Conservation (phyloP, 2,888 invertebrate genomes). For the Drosophila greeni region DNA sequence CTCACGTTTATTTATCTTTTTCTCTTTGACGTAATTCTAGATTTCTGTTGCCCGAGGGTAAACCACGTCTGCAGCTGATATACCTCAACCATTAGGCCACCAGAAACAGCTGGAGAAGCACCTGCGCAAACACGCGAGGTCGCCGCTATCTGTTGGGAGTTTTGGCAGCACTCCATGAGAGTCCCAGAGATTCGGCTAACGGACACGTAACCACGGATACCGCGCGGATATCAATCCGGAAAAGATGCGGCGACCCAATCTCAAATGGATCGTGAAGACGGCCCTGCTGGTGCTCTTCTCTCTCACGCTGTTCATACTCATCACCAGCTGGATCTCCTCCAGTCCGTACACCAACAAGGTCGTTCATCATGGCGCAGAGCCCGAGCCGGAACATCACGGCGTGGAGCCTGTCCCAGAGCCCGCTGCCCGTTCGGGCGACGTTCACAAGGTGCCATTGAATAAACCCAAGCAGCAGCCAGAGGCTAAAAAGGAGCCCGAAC, state of each 20-base stretch:
- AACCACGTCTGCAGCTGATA: constrained; percentile 20
- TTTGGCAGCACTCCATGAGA: constrained; percentile 1
- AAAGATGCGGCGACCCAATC: constrained; percentile 75
- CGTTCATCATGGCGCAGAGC: constrained; percentile 50
- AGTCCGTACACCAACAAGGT: constrained; percentile 71
- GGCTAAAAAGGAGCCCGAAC: too few relatives aligned
- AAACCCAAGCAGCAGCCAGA: neutral
- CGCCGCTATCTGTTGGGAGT: neutral
- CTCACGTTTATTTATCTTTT: constrained; percentile 16
- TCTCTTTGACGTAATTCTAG: constrained; percentile 7
- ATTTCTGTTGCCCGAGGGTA: constrained; percentile 2
- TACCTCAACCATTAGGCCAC: constrained; percentile 2
- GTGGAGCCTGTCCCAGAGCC: constrained; percentile 37
- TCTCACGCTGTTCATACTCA: constrained; percentile 68
- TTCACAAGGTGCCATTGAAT: neutral
- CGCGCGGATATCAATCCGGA: neutral
- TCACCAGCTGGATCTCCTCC: constrained; percentile 76
- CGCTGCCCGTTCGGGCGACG: constrained; percentile 10
- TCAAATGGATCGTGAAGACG: constrained; percentile 76
- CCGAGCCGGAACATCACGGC: constrained; percentile 42
- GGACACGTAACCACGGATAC: constrained; percentile 30
- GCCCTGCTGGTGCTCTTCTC: constrained; percentile 66
- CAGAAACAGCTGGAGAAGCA: constrained; percentile 4
- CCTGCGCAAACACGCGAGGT: constrained; percentile 21
- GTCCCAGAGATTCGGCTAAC: neutral